Percentiles rank a stretch among this genome's conserved stretches.
Evolutionary conservation across 2,888 invertebrate genomes (phyloP).

Genomic region (Leptura quadrifasciata): DNA sequence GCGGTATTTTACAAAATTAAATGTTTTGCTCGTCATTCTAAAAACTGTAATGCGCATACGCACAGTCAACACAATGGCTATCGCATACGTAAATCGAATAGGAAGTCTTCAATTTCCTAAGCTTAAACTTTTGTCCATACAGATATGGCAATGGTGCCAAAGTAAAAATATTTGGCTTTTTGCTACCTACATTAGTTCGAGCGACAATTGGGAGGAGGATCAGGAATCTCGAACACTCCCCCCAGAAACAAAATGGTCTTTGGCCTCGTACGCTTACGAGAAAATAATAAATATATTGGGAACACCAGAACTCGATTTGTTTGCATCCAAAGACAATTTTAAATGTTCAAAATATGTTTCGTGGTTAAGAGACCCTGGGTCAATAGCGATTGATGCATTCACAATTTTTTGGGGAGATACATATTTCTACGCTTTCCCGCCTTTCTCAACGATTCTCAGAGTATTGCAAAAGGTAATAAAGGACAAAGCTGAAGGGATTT

Average conservation of each 20-base stretch:
- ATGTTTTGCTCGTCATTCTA: slow-evolving; percentile 4
- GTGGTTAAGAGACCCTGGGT: neutral
- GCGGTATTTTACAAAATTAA: no score
- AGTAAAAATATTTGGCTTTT: slow-evolving; percentile 52
- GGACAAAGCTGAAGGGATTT: no score
- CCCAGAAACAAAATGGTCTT: slow-evolving; percentile 49
- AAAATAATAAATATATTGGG: slow-evolving; percentile 13
- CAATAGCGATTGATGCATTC: neutral
- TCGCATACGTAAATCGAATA: slow-evolving; percentile 58
- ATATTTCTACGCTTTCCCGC: neutral
- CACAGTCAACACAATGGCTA: slow-evolving; percentile 55
- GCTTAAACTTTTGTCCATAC: slow-evolving; percentile 52
- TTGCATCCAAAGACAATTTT: slow-evolving; percentile 36
- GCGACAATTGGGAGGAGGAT: slow-evolving; percentile 57
- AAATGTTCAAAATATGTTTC: slow-evolving; percentile 40
- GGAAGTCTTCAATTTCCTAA: slow-evolving; percentile 52
- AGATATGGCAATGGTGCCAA: slow-evolving; percentile 60
- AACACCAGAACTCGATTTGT: slow-evolving; percentile 43
- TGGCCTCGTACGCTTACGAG: slow-evolving; percentile 16
- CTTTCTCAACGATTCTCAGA: no score
- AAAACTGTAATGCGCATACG: slow-evolving; percentile 47
- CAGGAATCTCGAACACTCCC: slow-evolving; percentile 51
- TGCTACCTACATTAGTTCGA: slow-evolving; percentile 55
- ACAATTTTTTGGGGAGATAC: slow-evolving; percentile 15
- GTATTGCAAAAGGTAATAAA: no score